These are phyloP conservation scores for Sphecodes monilicornis DNA, from an alignment of 2,888 invertebrate genomes.

Conservation along the genomic window DNA sequence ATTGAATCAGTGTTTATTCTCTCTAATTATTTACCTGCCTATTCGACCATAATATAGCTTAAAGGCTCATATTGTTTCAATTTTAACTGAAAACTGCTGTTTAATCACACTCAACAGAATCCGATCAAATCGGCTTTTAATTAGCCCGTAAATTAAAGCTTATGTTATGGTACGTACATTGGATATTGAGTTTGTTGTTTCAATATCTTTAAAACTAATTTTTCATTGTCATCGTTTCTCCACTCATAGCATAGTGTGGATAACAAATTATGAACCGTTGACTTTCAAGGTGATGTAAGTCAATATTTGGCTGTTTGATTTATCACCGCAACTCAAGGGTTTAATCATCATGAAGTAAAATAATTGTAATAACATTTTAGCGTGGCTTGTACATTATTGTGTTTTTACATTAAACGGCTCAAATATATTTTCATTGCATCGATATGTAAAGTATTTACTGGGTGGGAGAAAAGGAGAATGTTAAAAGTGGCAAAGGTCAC, in stretches of 20 bases:
- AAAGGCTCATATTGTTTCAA: neutral
- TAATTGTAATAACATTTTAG: too few species aligned
- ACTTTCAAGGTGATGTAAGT: too few species aligned
- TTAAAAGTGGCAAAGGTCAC: too few species aligned
- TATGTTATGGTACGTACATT: neutral
- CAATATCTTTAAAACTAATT: neutral
- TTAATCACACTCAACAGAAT: neutral
- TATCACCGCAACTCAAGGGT: too few species aligned
- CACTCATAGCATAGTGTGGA: neutral
- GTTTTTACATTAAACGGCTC: too few species aligned
- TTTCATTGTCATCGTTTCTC: neutral
- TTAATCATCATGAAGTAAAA: too few species aligned
- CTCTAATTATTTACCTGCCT: neutral
- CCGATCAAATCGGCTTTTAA: neutral
- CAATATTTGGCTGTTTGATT: too few species aligned
- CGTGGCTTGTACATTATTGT: too few species aligned
- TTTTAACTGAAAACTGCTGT: neutral
- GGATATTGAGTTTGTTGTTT: neutral
- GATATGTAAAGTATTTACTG: too few species aligned
- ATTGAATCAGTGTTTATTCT: neutral
- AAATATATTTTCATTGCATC: too few species aligned
- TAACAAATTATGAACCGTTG: neutral
- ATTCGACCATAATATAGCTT: neutral
- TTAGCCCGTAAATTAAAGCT: too few species aligned
- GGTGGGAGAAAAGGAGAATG: too few species aligned